These are phyloP conservation scores for Serinus canaria DNA, from an alignment of 2,113 vertebrate species.

Conservation along the genomic window DNA sequence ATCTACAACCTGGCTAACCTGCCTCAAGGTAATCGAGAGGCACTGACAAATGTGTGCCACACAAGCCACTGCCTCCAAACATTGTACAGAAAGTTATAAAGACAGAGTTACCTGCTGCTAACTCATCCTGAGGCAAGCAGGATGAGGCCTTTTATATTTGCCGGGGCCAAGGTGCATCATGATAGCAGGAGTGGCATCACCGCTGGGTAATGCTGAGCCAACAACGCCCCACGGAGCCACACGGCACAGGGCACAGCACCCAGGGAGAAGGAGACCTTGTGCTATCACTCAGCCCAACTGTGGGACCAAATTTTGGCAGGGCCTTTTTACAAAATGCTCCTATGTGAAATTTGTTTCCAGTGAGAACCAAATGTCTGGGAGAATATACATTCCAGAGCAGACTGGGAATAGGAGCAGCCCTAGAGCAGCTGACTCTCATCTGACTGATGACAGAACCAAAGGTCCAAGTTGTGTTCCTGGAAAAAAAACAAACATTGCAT, in stretches of 20 bases:
- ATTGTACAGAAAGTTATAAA: not conserved
- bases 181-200: not conserved
- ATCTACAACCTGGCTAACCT: conserved; percentile 36
- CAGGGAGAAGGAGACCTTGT: not conserved
- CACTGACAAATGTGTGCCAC: not conserved
- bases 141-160: not conserved
- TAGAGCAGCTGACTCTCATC: not conserved
- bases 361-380: not conserved
- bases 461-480: not conserved
- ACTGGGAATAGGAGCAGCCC: not conserved
- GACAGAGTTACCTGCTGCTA: not conserved
- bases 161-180: not conserved
- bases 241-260: not conserved
- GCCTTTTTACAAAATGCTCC: not conserved
- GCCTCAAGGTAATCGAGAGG: not conserved
- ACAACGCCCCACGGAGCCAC: not conserved
- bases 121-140: not conserved
- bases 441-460: not conserved
- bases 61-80: not conserved
- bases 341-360: not conserved
- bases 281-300: not conserved
- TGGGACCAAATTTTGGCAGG: not conserved
- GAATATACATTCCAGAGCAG: not conserved
- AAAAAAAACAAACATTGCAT: not conserved
- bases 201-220: rapidly evolving